Conservation (phyloP, 2,113 vertebrate species). For the Coregonus clupeaformis region DNA sequence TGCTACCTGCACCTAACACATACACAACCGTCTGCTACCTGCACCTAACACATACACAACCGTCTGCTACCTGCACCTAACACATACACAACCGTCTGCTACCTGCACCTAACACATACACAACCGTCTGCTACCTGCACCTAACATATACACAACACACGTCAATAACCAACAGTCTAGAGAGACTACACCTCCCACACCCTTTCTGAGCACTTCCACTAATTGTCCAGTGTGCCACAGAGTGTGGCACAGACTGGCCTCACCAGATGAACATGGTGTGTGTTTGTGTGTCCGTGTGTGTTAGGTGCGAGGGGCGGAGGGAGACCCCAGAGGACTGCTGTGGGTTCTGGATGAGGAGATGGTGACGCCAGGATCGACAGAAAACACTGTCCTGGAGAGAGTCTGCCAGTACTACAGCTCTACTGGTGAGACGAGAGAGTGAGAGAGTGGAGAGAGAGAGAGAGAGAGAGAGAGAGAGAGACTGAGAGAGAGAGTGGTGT, state of each 20-base stretch:
- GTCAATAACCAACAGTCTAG: neutral
- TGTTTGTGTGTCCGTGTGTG: conserved; percentile 11
- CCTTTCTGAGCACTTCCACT: neutral
- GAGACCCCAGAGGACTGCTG: conserved; percentile 80
- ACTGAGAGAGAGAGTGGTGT: too few relatives aligned
- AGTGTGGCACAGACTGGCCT: neutral
- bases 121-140: too few relatives aligned
- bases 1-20: too few relatives aligned
- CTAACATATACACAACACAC: too few relatives aligned
- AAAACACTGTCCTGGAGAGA: conserved; percentile 76
- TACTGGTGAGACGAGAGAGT: conserved; percentile 48
- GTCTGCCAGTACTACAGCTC: conserved; percentile 80
- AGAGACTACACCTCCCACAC: too few relatives aligned
- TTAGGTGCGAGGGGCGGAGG: conserved; percentile 66
- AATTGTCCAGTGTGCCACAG: neutral
- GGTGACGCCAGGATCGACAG: conserved; percentile 76
- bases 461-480: too few relatives aligned
- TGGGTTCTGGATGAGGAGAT: conserved; percentile 95
- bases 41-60: too few relatives aligned
- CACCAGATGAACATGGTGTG: neutral
- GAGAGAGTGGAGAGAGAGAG: neutral
- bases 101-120: too few relatives aligned
- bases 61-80: too few relatives aligned
- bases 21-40: too few relatives aligned
- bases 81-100: too few relatives aligned